Percentiles rank a stretch among this genome's conserved stretches.
These are phyloP conservation scores for Mechanitis mazaeus DNA, from an alignment of 2,888 invertebrate genomes.

Conservation along the genomic window DNA sequence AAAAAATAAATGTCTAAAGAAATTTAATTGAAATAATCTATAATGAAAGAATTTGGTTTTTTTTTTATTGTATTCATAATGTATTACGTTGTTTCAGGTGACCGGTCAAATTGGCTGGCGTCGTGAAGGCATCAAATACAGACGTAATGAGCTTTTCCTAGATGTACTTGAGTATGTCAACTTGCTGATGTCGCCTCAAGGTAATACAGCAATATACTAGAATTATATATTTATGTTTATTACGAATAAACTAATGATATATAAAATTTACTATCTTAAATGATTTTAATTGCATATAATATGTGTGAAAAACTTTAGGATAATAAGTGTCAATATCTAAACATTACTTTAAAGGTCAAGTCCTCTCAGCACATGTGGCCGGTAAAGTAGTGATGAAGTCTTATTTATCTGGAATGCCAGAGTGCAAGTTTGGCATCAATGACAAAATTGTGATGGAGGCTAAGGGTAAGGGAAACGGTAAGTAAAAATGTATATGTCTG, in stretches of 20 bases:
- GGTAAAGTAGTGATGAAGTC: slow-evolving; percentile 99
- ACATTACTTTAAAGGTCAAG: slow-evolving; percentile 83
- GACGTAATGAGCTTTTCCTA: slow-evolving; percentile 98
- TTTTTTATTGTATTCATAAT: too few relatives aligned
- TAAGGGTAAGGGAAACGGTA: slow-evolving; percentile 84
- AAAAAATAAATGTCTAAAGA: too few relatives aligned
- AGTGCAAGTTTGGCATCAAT: slow-evolving; percentile 99
- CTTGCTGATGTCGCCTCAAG: slow-evolving; percentile 99
- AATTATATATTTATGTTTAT: not conserved
- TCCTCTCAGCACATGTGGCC: slow-evolving; percentile 98
- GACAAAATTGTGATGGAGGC: slow-evolving; percentile 99
- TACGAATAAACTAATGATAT: not conserved
- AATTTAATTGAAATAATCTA: too few relatives aligned
- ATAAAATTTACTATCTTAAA: not conserved
- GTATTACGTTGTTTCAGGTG: slow-evolving; percentile 59
- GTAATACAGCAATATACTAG: slow-evolving; percentile 54
- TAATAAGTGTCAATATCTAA: too few relatives aligned
- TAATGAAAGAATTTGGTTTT: too few relatives aligned
- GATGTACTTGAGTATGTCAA: slow-evolving; percentile 99
- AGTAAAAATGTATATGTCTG: slow-evolving; percentile 25
- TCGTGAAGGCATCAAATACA: slow-evolving; percentile 98
- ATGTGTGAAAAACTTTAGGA: too few relatives aligned
- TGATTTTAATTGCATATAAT: too few relatives aligned
- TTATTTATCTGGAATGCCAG: slow-evolving; percentile 99
- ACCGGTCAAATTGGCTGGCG: slow-evolving; percentile 99